A percentile compares a stretch with the other conserved stretches of the same genome.
Conservation (phyloP, 2,888 invertebrate genomes). For the Dolomedes plantarius region DNA sequence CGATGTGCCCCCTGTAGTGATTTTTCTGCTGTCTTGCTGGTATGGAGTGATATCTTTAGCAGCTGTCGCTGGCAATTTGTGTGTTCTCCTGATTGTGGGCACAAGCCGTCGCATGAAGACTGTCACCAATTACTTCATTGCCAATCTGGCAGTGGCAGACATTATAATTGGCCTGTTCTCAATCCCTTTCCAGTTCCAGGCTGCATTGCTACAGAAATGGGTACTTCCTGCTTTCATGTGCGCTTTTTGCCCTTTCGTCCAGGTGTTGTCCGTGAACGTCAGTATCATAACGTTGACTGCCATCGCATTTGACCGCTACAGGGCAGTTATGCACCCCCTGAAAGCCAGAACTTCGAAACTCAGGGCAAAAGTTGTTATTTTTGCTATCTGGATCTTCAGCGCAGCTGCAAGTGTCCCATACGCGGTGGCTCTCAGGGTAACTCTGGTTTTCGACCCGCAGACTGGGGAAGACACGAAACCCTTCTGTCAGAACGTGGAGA, state of each 20-base stretch:
- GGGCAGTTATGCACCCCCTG: constrained; percentile 78
- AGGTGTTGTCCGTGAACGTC: constrained; percentile 88
- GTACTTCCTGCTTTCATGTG: constrained; percentile 90
- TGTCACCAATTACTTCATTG: constrained; percentile 89
- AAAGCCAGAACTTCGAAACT: constrained; percentile 85
- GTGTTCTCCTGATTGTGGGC: constrained; percentile 90
- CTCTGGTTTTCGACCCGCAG: constrained; percentile 77
- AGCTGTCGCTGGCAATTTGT: constrained; percentile 87
- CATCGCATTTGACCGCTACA: constrained; percentile 89
- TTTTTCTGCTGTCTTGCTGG: constrained; percentile 85
- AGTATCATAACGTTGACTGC: constrained; percentile 91
- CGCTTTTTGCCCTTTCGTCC: constrained; percentile 89
- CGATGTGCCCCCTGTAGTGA: constrained; percentile 85
- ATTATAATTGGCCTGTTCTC: constrained; percentile 90
- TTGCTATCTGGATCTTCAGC: constrained; percentile 85
- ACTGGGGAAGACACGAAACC: constrained; percentile 74
- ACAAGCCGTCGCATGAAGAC: constrained; percentile 87
- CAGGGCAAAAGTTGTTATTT: constrained; percentile 84
- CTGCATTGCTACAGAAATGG: constrained; percentile 90
- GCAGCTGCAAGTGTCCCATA: constrained; percentile 81
- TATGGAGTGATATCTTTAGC: constrained; percentile 89
- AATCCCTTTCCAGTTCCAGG: constrained; percentile 93
- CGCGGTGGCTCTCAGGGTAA: constrained; percentile 82
- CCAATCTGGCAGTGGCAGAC: constrained; percentile 89
- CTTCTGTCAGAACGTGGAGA: constrained; percentile 76